Evolutionary conservation across 2,113 vertebrate species (phyloP), one percentile per base, ranked within the genome.

Genomic region (Xyrauchen texanus): DNA sequence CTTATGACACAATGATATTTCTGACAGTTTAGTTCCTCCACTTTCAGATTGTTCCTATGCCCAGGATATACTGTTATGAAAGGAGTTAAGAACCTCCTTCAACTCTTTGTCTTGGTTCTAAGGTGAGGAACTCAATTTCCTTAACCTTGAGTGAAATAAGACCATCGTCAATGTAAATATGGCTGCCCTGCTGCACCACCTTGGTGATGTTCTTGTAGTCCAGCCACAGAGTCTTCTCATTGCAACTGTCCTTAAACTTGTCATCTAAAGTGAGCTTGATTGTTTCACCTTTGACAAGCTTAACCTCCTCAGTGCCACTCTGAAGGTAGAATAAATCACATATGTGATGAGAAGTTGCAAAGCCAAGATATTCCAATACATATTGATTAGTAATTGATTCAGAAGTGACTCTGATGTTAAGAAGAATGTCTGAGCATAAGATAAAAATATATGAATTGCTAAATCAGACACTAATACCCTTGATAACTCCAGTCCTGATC

Each of bases 201-300:
- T 96, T 97, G 88, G 51, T 94, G 79, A 99, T 93, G 85, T 99
- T 98, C 91, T 98, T 99, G 90, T 99, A 99, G 92, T 99, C 98
- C n/a, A 99, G 2, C 98, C 98, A 99, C 74, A 99, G 90, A 0
- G 85, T 68, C 0, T 94, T 93, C 49, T 99, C 97, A 0, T 99
- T 96, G 0, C 97, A 99, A 0, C 93, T 96, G 0, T 99, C 95
- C 93, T 87, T 96, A 90, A 85, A 97, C 60, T 93, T 86, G 8
- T 99, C 87, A 5, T 99, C 95, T 5, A 98, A 87, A 0, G 96
- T 98, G 65, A 99, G 69, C 88, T 96, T 98, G 63, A 99, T 95
- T 0, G 80, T 76, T 4, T 93, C 87, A 0, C 95, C 96, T 81
- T 94, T 99, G 89, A 95, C 96, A 51, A 99, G 93, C 86, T 97